These are phyloP conservation scores for Eulithis prunata DNA, from an alignment of 2,888 invertebrate genomes.

Conservation along the genomic window DNA sequence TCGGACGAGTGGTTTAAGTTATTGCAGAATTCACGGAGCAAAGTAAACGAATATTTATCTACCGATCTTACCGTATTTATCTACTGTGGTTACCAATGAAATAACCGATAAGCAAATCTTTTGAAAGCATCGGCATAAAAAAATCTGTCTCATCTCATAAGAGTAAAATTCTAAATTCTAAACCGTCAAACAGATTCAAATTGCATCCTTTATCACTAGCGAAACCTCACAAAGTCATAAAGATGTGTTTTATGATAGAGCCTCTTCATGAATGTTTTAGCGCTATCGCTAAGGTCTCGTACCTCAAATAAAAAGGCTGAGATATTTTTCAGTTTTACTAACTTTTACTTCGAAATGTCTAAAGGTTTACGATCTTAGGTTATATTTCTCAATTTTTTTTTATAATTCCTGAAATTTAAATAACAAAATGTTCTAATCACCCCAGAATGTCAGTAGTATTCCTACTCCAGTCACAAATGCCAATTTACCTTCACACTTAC, in stretches of 20 bases:
- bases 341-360: too few relatives aligned
- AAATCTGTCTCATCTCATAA: neutral
- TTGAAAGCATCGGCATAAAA: neutral
- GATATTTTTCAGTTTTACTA: too few relatives aligned
- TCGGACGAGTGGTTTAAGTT: conserved; percentile 11
- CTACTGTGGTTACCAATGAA: neutral
- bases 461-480: too few relatives aligned
- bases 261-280: conserved; percentile 4
- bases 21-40: neutral
- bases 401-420: too few relatives aligned
- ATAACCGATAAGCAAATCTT: neutral
- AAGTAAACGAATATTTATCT: conserved; percentile 1
- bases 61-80: neutral
- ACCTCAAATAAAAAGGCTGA: too few relatives aligned
- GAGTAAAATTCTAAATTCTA: neutral
- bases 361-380: too few relatives aligned
- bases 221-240: conserved; percentile 7
- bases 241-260: conserved; percentile 1
- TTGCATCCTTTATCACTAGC: neutral
- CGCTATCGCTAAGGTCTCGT: neutral
- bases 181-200: neutral
- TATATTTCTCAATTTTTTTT: too few relatives aligned
- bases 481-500: too few relatives aligned
- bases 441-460: too few relatives aligned
- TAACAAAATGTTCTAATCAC: too few relatives aligned